These are phyloP conservation scores for Toxotes lorentzi DNA, from an alignment of 2,797 vertebrate genomes.

Conservation along the genomic window DNA sequence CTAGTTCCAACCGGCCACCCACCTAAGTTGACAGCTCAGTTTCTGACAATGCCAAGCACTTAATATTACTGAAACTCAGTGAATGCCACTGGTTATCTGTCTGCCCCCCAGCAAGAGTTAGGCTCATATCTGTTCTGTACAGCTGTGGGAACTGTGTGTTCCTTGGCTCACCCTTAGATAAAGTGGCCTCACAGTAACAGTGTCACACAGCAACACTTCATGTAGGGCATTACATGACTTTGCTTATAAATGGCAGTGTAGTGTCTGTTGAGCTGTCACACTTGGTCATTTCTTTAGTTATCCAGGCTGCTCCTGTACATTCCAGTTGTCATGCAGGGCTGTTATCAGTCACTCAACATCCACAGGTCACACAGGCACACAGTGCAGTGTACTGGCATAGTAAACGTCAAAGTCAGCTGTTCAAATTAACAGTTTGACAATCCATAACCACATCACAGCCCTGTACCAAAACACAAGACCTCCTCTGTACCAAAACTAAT, in stretches of 20 bases:
- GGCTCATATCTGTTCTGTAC: conserved; percentile 56
- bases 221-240: conserved; percentile 3
- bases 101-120: conserved; percentile 1
- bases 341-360: conserved; percentile 34
- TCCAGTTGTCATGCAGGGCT: conserved; percentile 25
- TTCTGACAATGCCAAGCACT: conserved; percentile 26
- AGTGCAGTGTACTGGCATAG: conserved; percentile 17
- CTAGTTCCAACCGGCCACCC: conserved; percentile 60
- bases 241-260: conserved; percentile 20
- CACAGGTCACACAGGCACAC: conserved; percentile 1
- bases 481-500: conserved; percentile 4
- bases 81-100: conserved; percentile 30
- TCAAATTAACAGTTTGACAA: conserved; percentile 26
- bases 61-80: conserved; percentile 25
- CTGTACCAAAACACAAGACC: background rate
- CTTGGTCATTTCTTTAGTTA: conserved; percentile 15
- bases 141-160: conserved; percentile 63
- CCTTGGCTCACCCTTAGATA: conserved; percentile 54
- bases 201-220: conserved; percentile 46
- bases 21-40: conserved; percentile 65
- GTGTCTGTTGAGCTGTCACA: conserved; percentile 31
- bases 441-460: conserved; percentile 5
- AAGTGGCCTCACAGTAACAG: conserved; percentile 56
- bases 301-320: background rate
- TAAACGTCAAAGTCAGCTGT: conserved; percentile 39